These are phyloP conservation scores for Aphelinus certus DNA, from an alignment of 1,140 invertebrate species.

Conservation along the genomic window DNA sequence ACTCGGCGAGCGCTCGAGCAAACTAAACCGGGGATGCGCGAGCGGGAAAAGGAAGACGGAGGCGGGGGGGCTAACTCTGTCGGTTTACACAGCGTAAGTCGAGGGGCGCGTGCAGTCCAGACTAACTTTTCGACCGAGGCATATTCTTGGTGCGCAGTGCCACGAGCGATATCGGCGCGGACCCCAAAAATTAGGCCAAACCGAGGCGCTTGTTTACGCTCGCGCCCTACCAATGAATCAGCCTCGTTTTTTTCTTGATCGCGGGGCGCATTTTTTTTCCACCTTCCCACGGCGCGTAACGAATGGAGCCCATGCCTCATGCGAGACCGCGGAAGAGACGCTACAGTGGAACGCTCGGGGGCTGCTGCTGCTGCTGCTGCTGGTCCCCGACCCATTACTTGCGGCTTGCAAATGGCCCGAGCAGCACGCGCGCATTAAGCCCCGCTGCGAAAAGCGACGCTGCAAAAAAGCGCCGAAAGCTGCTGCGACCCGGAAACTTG, in stretches of 20 bases:
- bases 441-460: constrained; percentile 40
- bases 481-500: constrained; percentile 13
- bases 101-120: neutral
- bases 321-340: constrained; percentile 45
- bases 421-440: constrained; percentile 54
- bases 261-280: constrained; percentile 46
- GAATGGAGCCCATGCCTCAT: constrained; percentile 61
- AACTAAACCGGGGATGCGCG: constrained; percentile 19
- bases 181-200: neutral
- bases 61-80: neutral
- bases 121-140: neutral
- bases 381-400: constrained; percentile 51
- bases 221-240: neutral
- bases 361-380: constrained; percentile 45
- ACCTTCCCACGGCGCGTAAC: constrained; percentile 46
- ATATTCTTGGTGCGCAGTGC: no score
- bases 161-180: no score
- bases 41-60: neutral
- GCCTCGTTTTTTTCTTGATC: constrained; percentile 36
- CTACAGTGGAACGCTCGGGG: neutral
- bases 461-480: constrained; percentile 29
- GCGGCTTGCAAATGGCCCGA: constrained; percentile 53
- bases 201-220: constrained; percentile 27
- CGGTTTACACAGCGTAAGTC: neutral
- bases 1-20: constrained; percentile 26